Base-by-base conservation (phyloP, 2,797 vertebrate species). In the Anas acuta region DNA sequence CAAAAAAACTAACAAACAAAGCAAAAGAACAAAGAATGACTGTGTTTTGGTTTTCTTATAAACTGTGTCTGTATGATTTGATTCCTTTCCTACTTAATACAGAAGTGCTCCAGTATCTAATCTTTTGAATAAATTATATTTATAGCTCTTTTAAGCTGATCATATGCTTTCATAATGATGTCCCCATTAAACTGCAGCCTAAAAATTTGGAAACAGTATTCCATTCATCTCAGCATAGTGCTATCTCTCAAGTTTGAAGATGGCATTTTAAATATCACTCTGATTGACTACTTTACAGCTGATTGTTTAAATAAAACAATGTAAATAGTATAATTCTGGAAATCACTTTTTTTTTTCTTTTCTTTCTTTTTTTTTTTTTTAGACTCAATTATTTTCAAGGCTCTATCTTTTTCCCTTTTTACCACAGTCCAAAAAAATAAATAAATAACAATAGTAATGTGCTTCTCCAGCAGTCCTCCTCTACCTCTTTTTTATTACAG, bases 151-250 rank as follows among this genome's bases (percentile, higher is more conserved):
- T 71, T 69, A 94, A 83, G 45, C 11, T 71, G 35, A 76, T 76
- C 32, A 39, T 58, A 75, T 56, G 45, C 25, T 82, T 96, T 92
- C 66, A 70, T 62, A 86, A 88, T 49, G 35, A 67, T 7, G 8
- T 32, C 22, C 25, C 21, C 43, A 66, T 74, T 57, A 54, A 84
- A 84, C 7, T 92, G 49, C 23, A 92, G 49, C 49, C 57, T 83
- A 81, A 87, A 92, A 95, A 79, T 86, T 49, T 77, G 54, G 57
- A 71, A 92, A 85, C 39, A 53, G 47, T 14, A 7, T 87, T 82
- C 22, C 2, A 0, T 56, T 87, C 26, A 72, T 87, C 54, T 80
- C 2, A 0, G 1, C 18, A n/a, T 75, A 45, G 32, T n/a, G 26
- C 45, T 89, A 77, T 80, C 49, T 74, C 39, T 62, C 54, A 92